Evolutionary conservation across 2,113 vertebrate species (phyloP).

Genomic region (Cyanocitta stelleri): DNA sequence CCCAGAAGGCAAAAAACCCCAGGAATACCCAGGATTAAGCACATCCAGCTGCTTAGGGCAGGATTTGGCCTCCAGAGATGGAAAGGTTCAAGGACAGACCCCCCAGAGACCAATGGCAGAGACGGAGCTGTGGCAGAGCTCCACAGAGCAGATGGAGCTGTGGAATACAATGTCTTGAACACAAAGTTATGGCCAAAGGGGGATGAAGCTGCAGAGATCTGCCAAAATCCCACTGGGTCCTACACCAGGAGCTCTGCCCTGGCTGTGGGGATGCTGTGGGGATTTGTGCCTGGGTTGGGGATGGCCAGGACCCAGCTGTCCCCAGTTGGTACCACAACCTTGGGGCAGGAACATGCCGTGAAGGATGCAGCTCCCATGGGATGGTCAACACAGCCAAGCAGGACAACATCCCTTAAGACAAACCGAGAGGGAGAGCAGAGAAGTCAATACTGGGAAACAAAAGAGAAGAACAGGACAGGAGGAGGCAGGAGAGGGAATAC

Average conservation of each 20-base stretch:
- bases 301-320: neutral
- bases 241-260: neutral
- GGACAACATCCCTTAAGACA: neutral
- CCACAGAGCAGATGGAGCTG: neutral
- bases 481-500: neutral
- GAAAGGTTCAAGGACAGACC: neutral
- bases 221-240: neutral
- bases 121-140: neutral
- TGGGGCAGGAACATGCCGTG: neutral
- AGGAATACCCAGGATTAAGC: neutral
- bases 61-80: neutral
- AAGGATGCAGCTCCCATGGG: neutral
- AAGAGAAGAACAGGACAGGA: neutral
- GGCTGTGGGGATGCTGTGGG: neutral
- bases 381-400: neutral
- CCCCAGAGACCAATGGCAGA: fast-evolving
- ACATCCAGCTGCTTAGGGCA: neutral
- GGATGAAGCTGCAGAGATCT: neutral
- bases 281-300: neutral
- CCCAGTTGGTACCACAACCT: neutral
- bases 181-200: neutral
- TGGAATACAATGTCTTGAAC: neutral
- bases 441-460: neutral
- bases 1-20: neutral
- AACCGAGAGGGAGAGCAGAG: neutral